These are phyloP conservation scores for Aleiodes alternator DNA, from an alignment of 2,888 invertebrate genomes.

Conservation along the genomic window DNA sequence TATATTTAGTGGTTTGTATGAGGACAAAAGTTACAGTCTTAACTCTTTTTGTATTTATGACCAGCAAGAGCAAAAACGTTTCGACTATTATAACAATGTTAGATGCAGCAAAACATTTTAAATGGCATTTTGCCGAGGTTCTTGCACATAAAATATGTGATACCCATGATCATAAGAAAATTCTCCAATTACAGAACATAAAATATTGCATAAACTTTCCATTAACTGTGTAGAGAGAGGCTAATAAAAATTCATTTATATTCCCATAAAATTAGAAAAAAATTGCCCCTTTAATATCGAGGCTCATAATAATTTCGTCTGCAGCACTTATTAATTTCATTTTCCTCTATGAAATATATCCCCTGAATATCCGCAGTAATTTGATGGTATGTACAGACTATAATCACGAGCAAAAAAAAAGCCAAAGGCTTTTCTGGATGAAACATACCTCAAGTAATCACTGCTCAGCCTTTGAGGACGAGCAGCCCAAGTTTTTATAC, in stretches of 20 bases:
- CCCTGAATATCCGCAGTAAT: slow-evolving; percentile 2
- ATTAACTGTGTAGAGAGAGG: too few species aligned
- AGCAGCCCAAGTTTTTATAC: slow-evolving; percentile 18
- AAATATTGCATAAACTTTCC: too few species aligned
- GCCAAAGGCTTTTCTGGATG: slow-evolving; percentile 1
- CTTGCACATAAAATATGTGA: too few species aligned
- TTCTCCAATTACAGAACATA: too few species aligned
- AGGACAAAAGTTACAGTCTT: slow-evolving; percentile 28
- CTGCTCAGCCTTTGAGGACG: slow-evolving; percentile 26
- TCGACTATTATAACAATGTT: slow-evolving; percentile 6
- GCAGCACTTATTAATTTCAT: not conserved
- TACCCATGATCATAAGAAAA: too few species aligned
- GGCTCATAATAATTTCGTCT: not conserved
- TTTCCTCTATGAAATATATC: not conserved
- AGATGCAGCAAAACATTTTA: not conserved
- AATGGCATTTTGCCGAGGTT: not conserved
- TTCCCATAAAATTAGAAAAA: too few species aligned
- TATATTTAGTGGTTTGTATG: slow-evolving; percentile 18
- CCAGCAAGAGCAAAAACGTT: not conserved
- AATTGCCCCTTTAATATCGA: not conserved
- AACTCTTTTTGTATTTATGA: slow-evolving; percentile 19
- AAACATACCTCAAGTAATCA: slow-evolving; percentile 28
- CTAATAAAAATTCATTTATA: too few species aligned
- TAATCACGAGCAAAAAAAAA: slow-evolving; percentile 7
- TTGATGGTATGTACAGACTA: slow-evolving; percentile 8